phyloP scores from a whole-genome alignment of 92 coral and sea anemone species.

The Porites evermanni region DNA sequence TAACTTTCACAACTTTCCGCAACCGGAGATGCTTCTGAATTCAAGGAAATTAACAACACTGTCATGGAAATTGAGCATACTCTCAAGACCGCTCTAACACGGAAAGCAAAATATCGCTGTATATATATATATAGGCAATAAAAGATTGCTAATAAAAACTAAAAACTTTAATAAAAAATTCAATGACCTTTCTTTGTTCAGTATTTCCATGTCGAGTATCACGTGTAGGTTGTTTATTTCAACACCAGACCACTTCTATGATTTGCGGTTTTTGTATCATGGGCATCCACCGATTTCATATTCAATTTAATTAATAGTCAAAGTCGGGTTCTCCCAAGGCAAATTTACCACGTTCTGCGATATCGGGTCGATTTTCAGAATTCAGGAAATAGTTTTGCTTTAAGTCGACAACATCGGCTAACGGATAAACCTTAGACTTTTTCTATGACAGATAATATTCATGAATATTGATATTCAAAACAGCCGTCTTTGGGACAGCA shows the following conservation, averaged over 20 bases:
- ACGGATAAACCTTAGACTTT: not conserved
- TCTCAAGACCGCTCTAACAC: not conserved
- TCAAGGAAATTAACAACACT: constrained; percentile 15
- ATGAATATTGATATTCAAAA: not conserved
- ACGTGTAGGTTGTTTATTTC: not conserved
- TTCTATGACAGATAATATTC: not conserved
- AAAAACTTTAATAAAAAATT: not conserved
- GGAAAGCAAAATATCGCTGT: not conserved
- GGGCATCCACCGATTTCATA: not conserved
- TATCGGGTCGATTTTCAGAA: not conserved
- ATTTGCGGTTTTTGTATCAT: constrained; percentile 16
- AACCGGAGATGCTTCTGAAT: not conserved
- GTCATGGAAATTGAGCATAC: not conserved
- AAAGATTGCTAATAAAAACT: not conserved
- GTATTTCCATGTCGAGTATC: not conserved
- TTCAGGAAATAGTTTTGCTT: constrained; percentile 27
- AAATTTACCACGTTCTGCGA: constrained; percentile 1
- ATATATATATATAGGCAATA: too few species aligned
- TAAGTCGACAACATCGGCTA: not conserved
- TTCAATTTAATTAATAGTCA: not conserved
- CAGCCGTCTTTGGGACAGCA: not conserved
- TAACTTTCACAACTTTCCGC: constrained; percentile 1
- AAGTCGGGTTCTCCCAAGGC: not conserved
- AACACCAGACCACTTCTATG: not conserved
- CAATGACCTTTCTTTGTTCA: not conserved